A percentile compares a stretch with the other conserved stretches of the same genome.
phyloP scores from a whole-genome alignment of 2,797 vertebrate genomes.

The Trachops cirrhosus region DNA sequence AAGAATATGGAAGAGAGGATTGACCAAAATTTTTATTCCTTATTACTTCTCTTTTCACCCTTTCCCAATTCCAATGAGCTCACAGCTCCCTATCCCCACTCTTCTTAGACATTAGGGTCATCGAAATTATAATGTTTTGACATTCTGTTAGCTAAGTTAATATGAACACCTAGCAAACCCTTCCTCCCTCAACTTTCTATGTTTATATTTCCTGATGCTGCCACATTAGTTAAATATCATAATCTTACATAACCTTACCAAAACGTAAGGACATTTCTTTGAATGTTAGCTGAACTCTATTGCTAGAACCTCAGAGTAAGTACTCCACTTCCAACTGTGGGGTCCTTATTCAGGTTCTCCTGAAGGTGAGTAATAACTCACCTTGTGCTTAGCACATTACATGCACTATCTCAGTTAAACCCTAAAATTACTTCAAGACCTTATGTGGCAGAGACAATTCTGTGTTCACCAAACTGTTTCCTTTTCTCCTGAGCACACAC shows the following conservation, averaged over 20 bases:
- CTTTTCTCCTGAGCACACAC: background rate
- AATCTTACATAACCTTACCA: constrained; percentile 19
- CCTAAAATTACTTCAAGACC: background rate
- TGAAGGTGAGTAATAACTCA: background rate
- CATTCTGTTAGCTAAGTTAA: background rate
- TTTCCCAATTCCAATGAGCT: background rate
- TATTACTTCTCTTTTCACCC: background rate
- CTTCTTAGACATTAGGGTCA: background rate
- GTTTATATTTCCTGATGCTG: constrained; percentile 23
- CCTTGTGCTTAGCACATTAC: background rate
- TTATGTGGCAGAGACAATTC: background rate
- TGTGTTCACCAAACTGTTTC: constrained; percentile 17
- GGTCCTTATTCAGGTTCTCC: background rate
- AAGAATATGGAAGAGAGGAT: background rate
- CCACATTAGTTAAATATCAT: constrained; percentile 46
- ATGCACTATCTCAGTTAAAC: background rate
- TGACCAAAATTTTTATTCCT: background rate
- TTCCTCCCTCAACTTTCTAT: background rate
- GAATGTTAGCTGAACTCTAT: background rate
- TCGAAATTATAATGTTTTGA: constrained; percentile 26
- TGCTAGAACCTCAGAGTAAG: background rate
- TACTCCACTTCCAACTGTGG: background rate
- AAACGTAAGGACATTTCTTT: constrained; percentile 31
- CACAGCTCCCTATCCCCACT: background rate
- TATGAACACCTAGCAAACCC: background rate